These are phyloP conservation scores for Neoaliturus tenellus DNA, from an alignment of 2,888 invertebrate genomes.

Conservation along the genomic window DNA sequence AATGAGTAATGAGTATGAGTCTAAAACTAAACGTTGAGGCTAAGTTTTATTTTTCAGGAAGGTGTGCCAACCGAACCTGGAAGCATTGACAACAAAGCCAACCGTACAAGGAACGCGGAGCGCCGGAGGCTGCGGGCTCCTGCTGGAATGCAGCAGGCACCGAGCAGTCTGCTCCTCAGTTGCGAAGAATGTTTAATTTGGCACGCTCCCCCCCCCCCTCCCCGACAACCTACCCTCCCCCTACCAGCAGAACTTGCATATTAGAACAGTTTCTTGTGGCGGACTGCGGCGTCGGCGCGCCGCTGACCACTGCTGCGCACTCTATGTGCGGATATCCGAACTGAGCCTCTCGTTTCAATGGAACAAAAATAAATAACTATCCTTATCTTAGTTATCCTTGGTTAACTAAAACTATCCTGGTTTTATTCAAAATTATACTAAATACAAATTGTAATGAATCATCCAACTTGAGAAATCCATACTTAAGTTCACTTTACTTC, in stretches of 20 bases:
- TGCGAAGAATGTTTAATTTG: conserved; percentile 59
- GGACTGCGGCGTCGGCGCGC: neutral
- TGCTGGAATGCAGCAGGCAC: conserved; percentile 44
- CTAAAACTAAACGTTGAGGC: too few relatives aligned
- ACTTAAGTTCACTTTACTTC: too few relatives aligned
- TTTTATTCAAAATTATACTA: too few relatives aligned
- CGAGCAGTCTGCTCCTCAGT: conserved; percentile 46
- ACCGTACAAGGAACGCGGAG: neutral
- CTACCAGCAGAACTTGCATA: conserved; percentile 38
- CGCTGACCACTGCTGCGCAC: conserved; percentile 17
- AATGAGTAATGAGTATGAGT: too few relatives aligned
- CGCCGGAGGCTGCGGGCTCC: neutral
- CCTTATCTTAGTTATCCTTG: too few relatives aligned
- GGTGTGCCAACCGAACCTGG: neutral
- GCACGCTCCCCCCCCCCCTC: conserved; percentile 60
- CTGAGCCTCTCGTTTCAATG: too few relatives aligned
- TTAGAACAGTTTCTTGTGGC: conserved; percentile 47
- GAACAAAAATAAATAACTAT: too few relatives aligned
- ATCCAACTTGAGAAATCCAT: too few relatives aligned
- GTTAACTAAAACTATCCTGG: too few relatives aligned
- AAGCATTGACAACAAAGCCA: neutral
- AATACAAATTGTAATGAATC: too few relatives aligned
- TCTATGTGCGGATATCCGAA: too few relatives aligned
- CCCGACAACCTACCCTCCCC: conserved; percentile 30
- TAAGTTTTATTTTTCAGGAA: too few relatives aligned